Evolutionary conservation across 2,888 invertebrate species (phyloP).

Genomic region (Agonopterix heracliana): DNA sequence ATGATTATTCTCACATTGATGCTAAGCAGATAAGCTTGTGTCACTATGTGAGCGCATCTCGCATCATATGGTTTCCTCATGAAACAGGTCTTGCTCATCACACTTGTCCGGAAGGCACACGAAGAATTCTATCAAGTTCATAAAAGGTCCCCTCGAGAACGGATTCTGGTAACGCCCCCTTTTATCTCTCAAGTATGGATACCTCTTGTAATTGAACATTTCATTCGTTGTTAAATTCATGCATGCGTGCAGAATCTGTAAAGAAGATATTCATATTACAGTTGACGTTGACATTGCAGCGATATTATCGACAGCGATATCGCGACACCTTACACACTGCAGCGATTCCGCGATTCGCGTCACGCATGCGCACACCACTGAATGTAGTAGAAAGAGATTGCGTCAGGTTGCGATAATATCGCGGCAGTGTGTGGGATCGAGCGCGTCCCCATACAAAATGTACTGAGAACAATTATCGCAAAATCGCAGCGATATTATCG

Average conservation of each 20-base stretch:
- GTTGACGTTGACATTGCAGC: no score
- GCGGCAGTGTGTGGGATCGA: no score
- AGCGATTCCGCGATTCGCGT: no score
- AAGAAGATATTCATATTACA: slow-evolving; percentile 23
- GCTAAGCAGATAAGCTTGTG: slow-evolving; percentile 13
- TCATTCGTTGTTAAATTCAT: slow-evolving; percentile 97
- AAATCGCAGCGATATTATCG: no score
- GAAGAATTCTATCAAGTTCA: slow-evolving; percentile 93
- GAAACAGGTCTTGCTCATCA: slow-evolving; percentile 83
- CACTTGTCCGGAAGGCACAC: slow-evolving; percentile 88
- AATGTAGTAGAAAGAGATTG: no score
- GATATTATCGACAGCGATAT: no score
- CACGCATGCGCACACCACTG: no score
- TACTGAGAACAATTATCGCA: no score
- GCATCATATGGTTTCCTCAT: slow-evolving; percentile 78
- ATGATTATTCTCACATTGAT: no score
- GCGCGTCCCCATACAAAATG: no score
- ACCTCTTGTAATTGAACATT: slow-evolving; percentile 95
- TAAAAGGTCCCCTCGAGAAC: slow-evolving; percentile 90
- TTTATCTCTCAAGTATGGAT: slow-evolving; percentile 92
- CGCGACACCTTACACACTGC: no score
- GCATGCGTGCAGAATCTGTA: slow-evolving; percentile 91
- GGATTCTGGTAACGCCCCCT: slow-evolving; percentile 93
- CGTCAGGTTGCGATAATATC: no score
- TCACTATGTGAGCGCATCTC: slow-evolving; percentile 24